Conservation (phyloP, 1,140 invertebrate species). For the Lamellibrachia luymesi region DNA sequence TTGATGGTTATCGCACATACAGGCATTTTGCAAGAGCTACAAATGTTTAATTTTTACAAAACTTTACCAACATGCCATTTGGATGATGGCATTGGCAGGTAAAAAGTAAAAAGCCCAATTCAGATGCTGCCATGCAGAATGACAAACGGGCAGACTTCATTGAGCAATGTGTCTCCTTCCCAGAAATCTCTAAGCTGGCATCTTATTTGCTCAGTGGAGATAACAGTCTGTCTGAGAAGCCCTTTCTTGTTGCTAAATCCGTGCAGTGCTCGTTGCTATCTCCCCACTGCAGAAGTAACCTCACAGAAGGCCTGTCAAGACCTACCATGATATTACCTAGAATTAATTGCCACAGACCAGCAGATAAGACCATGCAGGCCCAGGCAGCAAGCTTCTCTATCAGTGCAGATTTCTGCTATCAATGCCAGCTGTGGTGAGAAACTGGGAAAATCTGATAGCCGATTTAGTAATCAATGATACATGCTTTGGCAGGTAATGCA, state of each 20-base stretch:
- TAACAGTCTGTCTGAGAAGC: not conserved
- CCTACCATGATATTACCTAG: not conserved
- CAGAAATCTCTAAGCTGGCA: not conserved
- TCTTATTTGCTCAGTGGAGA: not conserved
- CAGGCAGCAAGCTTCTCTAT: not conserved
- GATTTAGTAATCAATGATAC: slow-evolving; percentile 2
- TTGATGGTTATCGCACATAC: too few relatives aligned
- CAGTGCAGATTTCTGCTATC: not conserved
- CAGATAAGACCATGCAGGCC: not conserved
- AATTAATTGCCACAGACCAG: not conserved
- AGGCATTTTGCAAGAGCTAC: too few relatives aligned
- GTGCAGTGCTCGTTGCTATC: not conserved
- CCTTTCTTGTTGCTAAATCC: not conserved
- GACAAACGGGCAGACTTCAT: not conserved
- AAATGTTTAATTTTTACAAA: too few relatives aligned
- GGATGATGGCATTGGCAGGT: too few relatives aligned
- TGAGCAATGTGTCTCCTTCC: not conserved
- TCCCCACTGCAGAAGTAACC: not conserved
- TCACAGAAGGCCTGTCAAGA: not conserved
- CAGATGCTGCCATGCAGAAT: not conserved
- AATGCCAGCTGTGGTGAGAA: not conserved
- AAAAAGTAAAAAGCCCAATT: too few relatives aligned
- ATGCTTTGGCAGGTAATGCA: not conserved
- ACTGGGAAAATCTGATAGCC: not conserved
- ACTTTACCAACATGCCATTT: too few relatives aligned